Conservation (phyloP, 2,888 invertebrate genomes). For the Sesamia inferens region DNA sequence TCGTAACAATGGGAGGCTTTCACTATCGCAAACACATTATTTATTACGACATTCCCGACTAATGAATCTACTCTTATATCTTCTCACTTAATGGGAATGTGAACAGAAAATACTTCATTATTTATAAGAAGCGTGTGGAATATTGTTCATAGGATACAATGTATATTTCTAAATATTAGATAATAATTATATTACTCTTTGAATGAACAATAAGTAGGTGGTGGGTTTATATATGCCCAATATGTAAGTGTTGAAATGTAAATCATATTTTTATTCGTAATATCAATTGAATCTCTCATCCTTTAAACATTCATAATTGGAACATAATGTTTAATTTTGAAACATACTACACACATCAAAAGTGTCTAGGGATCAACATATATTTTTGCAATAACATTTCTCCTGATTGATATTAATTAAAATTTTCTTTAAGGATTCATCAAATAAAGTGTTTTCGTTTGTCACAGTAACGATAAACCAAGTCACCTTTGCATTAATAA, state of each 20-base stretch:
- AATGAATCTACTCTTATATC: conserved; percentile 68
- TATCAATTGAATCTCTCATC: not conserved
- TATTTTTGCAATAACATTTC: too few species aligned
- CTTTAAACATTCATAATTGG: not conserved
- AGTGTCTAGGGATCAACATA: too few species aligned
- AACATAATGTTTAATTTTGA: not conserved
- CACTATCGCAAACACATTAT: conserved; percentile 72
- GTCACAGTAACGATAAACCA: too few species aligned
- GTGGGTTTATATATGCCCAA: not conserved
- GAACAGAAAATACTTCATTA: conserved; percentile 15
- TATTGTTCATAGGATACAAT: not conserved
- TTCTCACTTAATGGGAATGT: conserved; percentile 18
- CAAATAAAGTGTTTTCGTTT: too few species aligned
- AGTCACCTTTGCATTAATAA: too few species aligned
- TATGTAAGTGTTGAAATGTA: not conserved
- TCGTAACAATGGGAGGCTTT: conserved; percentile 71
- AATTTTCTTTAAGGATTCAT: too few species aligned
- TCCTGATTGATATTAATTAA: too few species aligned
- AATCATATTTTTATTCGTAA: not conserved
- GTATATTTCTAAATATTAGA: not conserved
- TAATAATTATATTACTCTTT: too few species aligned
- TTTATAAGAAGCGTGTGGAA: not conserved
- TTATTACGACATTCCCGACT: conserved; percentile 76
- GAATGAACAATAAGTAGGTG: not conserved
- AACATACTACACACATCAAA: too few species aligned